These are phyloP conservation scores for Sebastes schlegelii DNA, from an alignment of 2,113 vertebrate genomes.

Conservation along the genomic window DNA sequence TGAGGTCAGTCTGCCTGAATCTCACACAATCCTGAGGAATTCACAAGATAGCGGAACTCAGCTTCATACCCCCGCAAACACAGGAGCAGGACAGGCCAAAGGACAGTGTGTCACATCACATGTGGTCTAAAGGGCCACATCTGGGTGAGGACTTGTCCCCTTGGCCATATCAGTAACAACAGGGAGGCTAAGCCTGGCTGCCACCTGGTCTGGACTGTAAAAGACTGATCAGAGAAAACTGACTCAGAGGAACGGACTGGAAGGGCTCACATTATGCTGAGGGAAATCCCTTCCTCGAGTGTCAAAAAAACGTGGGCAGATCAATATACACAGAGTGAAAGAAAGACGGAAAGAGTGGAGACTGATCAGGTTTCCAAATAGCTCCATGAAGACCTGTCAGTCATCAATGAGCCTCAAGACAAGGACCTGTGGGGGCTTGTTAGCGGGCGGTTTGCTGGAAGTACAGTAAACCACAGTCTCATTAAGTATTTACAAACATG, in stretches of 20 bases:
- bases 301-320: background rate
- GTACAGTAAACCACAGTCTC: constrained; percentile 23
- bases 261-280: constrained; percentile 26
- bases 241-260: constrained; percentile 42
- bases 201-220: constrained; percentile 46
- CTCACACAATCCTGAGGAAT: constrained; percentile 62
- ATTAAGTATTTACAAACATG: constrained; percentile 43
- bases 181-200: constrained; percentile 27
- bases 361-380: constrained; percentile 60
- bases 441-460: constrained; percentile 38
- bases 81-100: background rate
- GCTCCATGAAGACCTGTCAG: constrained; percentile 10
- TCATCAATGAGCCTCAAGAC: constrained; percentile 21
- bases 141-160: constrained; percentile 11
- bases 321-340: constrained; percentile 36
- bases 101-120: constrained; percentile 12
- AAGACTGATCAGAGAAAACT: constrained; percentile 30
- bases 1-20: constrained; percentile 55
- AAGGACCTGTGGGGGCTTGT: constrained; percentile 3
- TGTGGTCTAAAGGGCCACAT: constrained; percentile 28
- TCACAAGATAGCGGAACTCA: constrained; percentile 20
- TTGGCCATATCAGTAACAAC: constrained; percentile 26
- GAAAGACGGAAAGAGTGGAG: background rate
- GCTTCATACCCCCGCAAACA: constrained; percentile 23
- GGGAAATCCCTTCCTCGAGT: constrained; percentile 53